Percentiles rank a stretch among this genome's conserved stretches.
phyloP scores from a whole-genome alignment of 2,888 invertebrate species.

The Gastracanthus pulcherrimus region DNA sequence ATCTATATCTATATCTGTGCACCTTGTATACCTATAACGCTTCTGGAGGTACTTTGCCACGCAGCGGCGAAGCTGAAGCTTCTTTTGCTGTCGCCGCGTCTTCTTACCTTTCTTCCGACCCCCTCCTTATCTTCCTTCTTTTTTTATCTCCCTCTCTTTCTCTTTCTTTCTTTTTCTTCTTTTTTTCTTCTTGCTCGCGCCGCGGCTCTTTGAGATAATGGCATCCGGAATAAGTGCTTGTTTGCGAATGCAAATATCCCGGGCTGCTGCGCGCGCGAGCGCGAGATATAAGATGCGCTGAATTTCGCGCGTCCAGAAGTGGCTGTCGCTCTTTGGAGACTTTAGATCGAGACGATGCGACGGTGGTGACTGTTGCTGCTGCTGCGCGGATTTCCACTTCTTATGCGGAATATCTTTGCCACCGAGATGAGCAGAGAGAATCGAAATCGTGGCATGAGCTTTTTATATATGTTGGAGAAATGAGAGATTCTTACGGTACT shows the following conservation, averaged over 20 bases:
- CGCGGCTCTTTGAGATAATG: constrained; percentile 42
- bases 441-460: too few relatives aligned
- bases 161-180: neutral
- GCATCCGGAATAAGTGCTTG: constrained; percentile 49
- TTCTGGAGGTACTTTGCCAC: neutral
- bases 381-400: constrained; percentile 9
- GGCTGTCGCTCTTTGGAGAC: too few relatives aligned
- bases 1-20: neutral
- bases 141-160: constrained; percentile 8
- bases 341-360: too few relatives aligned
- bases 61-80: neutral
- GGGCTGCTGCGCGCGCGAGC: neutral
- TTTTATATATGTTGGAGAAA: too few relatives aligned
- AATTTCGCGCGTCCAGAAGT: neutral
- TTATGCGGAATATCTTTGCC: neutral
- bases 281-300: constrained; percentile 1
- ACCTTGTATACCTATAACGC: neutral
- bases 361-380: neutral
- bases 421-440: neutral
- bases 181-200: neutral
- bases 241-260: constrained; percentile 51
- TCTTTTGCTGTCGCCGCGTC: neutral
- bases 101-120: neutral
- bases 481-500: too few relatives aligned
- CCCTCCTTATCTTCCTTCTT: neutral